These are phyloP conservation scores for Tachysurus vachellii DNA, from an alignment of 2,113 vertebrate species.

Conservation along the genomic window DNA sequence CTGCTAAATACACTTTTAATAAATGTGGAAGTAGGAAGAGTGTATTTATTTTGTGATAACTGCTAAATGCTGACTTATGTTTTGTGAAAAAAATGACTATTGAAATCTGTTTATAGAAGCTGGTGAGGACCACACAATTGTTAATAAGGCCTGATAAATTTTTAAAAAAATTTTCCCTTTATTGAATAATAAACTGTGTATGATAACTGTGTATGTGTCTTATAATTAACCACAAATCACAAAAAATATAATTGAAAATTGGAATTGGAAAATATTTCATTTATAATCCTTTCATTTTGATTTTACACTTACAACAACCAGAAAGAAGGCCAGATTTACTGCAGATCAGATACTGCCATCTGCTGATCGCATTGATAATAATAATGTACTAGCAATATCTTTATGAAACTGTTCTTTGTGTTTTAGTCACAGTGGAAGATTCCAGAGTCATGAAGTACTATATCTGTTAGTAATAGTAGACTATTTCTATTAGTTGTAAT, in stretches of 20 bases:
- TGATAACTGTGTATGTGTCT: too few species aligned
- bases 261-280: not conserved
- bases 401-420: not conserved
- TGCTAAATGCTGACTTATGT: not conserved
- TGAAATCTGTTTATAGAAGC: too few species aligned
- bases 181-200: too few species aligned
- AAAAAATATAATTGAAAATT: not conserved
- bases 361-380: not conserved
- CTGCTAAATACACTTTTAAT: not conserved
- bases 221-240: too few species aligned
- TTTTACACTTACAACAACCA: conserved; percentile 78
- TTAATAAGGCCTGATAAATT: too few species aligned
- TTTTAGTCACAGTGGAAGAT: conserved; percentile 77
- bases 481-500: not conserved
- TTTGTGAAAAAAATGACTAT: too few species aligned
- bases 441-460: conserved; percentile 72
- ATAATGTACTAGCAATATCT: not conserved
- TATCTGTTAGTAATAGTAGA: too few species aligned
- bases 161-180: too few species aligned
- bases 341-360: conserved; percentile 66
- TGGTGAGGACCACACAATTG: too few species aligned
- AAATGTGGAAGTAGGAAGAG: not conserved
- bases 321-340: conserved; percentile 76
- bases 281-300: too few species aligned
- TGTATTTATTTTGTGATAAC: not conserved